These are phyloP conservation scores for Zenarchopterus dispar DNA, from an alignment of 2,797 vertebrate species.

Conservation along the genomic window DNA sequence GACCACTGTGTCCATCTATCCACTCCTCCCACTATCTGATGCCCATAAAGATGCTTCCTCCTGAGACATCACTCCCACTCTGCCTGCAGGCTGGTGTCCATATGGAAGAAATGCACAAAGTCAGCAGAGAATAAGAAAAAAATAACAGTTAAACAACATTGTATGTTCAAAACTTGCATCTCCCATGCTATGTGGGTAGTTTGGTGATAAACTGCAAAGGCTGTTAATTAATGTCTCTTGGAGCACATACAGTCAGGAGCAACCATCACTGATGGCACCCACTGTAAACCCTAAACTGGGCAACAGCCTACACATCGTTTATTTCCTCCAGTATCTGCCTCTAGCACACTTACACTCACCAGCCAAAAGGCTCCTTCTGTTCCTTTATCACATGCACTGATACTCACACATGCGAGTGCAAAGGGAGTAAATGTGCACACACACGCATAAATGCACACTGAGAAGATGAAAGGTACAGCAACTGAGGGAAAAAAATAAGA, in stretches of 20 bases:
- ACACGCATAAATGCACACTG: constrained; percentile 32
- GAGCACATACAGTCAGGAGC: constrained; percentile 53
- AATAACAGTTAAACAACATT: not conserved
- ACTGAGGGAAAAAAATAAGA: constrained; percentile 57
- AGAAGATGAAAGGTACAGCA: constrained; percentile 65
- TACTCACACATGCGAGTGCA: constrained; percentile 62
- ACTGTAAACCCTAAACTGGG: constrained; percentile 66
- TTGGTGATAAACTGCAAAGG: constrained; percentile 26
- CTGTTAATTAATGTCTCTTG: constrained; percentile 59
- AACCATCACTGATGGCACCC: constrained; percentile 62
- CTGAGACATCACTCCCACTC: constrained; percentile 49
- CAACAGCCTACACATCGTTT: constrained; percentile 62
- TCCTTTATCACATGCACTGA: constrained; percentile 71
- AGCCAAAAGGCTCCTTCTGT: constrained; percentile 77
- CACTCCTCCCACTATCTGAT: constrained; percentile 30
- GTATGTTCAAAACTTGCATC: constrained; percentile 3
- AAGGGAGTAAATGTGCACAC: constrained; percentile 57
- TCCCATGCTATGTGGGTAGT: constrained; percentile 10
- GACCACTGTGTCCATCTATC: constrained; percentile 26
- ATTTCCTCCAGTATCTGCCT: constrained; percentile 77
- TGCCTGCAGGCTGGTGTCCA: constrained; percentile 46
- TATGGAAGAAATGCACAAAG: constrained; percentile 32
- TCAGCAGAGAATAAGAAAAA: constrained; percentile 9
- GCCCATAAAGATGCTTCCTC: constrained; percentile 38
- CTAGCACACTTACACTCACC: constrained; percentile 65